Evolutionary conservation across 2,113 vertebrate genomes (phyloP).

Genomic region (Procavia capensis): DNA sequence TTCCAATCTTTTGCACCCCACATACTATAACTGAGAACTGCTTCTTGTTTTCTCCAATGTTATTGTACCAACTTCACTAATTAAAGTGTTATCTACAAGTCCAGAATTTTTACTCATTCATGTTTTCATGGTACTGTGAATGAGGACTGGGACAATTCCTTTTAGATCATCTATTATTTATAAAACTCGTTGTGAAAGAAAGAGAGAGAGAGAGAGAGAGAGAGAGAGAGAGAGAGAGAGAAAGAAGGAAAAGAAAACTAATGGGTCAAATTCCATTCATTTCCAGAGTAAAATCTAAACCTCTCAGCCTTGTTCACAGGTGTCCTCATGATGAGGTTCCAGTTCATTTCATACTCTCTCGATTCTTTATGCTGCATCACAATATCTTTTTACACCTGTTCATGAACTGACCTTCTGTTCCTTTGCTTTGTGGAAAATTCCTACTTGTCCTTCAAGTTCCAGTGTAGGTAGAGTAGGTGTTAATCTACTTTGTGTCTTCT

Average conservation of each 20-base stretch:
- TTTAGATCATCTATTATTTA: neutral
- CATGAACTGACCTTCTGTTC: neutral
- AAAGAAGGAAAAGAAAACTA: neutral
- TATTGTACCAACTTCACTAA: neutral
- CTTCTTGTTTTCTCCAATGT: conserved; percentile 1
- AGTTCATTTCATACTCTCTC: neutral
- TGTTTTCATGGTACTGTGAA: neutral
- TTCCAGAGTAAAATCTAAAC: neutral
- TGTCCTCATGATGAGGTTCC: neutral
- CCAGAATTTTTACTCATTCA: neutral
- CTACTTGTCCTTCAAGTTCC: neutral
- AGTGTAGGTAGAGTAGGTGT: neutral
- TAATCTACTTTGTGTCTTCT: neutral
- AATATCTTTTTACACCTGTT: neutral
- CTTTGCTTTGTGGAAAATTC: neutral
- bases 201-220: too few relatives aligned
- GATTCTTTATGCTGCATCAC: neutral
- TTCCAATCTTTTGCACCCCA: neutral
- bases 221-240: too few relatives aligned
- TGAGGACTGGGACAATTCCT: neutral
- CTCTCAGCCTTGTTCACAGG: neutral
- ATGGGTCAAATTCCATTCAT: neutral
- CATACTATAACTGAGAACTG: neutral
- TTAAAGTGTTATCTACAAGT: neutral
- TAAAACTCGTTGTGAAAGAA: conserved; percentile 21